phyloP scores from a whole-genome alignment of 2,888 invertebrate species.

The Endomychus coccineus region DNA sequence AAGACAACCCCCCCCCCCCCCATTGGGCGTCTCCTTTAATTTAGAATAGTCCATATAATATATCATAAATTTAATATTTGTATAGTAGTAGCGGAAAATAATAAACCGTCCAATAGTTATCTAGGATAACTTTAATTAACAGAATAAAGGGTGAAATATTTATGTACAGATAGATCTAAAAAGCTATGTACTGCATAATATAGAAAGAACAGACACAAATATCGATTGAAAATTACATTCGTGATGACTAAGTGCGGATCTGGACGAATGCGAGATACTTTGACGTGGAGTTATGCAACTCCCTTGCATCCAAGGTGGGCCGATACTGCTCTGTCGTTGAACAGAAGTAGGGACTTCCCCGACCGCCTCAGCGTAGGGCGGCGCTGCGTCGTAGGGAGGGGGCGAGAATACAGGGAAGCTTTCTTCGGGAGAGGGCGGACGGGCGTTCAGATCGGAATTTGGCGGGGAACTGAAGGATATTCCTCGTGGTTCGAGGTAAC shows the following conservation, averaged over 20 bases:
- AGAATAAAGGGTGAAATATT: too few relatives aligned
- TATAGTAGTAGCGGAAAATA: too few relatives aligned
- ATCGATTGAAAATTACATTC: slow-evolving; percentile 63
- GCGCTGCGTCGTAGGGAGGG: slow-evolving; percentile 55
- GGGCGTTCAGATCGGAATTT: slow-evolving; percentile 61
- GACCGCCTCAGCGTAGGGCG: slow-evolving; percentile 38
- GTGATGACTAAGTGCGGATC: slow-evolving; percentile 75
- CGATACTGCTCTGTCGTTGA: slow-evolving; percentile 43
- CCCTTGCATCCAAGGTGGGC: slow-evolving; percentile 50
- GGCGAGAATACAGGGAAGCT: slow-evolving; percentile 82
- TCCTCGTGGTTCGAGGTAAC: slow-evolving; percentile 75
- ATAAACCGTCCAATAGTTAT: too few relatives aligned
- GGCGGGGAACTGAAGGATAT: slow-evolving; percentile 76
- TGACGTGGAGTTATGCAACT: slow-evolving; percentile 55
- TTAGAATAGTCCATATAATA: too few relatives aligned
- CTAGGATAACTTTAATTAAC: too few relatives aligned
- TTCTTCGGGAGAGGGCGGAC: slow-evolving; percentile 67
- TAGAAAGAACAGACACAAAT: slow-evolving; percentile 17
- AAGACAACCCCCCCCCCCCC: too few relatives aligned
- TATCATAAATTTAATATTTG: too few relatives aligned
- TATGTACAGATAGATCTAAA: too few relatives aligned
- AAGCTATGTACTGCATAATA: too few relatives aligned
- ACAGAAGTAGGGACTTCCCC: slow-evolving; percentile 35
- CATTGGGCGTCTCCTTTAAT: too few relatives aligned
- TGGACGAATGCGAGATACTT: slow-evolving; percentile 70